Base-by-base conservation (phyloP, 2,797 vertebrate species). In the Pogonophryne albipinna region DNA sequence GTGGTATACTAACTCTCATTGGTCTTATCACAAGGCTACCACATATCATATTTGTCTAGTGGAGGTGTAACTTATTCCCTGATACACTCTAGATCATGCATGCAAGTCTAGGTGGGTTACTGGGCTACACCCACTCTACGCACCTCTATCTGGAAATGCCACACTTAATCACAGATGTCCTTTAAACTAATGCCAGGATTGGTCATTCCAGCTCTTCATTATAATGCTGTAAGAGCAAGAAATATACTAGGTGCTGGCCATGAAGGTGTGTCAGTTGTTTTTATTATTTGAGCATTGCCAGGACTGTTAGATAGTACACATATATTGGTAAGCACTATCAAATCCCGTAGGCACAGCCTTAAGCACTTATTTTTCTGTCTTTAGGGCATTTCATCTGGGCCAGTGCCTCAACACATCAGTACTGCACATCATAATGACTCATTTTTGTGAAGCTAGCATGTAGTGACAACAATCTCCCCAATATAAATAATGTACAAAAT, bases 21-120 rank as follows among this genome's bases (percentile, higher is more conserved):
- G 79, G 87, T 83, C 84, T 91, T 90, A 91, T 91, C 87, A 59
- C 78, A 80, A 79, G 80, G 74, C 85, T 71, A 57, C 80, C 82
- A 85, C 89, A 85, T 88, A 85, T 89, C 89, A 78, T 70, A 69
- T 65, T 71, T 87, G 90, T 91, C 83, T 88, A 0, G 64, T 17
- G 20, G 71, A 92, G 80, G 81, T 87, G 86, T 83, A 87, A 86
- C 86, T 86, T 89, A 87, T 87, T 85, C 79, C 67, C 55, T 46
- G 20, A 79, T 80, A 68, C 71, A 87, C 67, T 76, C 63, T 63
- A 77, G 78, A 85, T 86, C 77, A 74, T 73, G 58, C 65, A 64
- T 34, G 17, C 58, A 60, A 69, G 59, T 77, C 51, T 76, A 38
- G 66, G 49, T 47, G 42, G 51, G 53, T 74, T 71, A 51, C 47